A percentile compares a stretch with the other conserved stretches of the same genome.
phyloP scores from a whole-genome alignment of 2,113 vertebrate genomes.

The Limnothrissa miodon region DNA sequence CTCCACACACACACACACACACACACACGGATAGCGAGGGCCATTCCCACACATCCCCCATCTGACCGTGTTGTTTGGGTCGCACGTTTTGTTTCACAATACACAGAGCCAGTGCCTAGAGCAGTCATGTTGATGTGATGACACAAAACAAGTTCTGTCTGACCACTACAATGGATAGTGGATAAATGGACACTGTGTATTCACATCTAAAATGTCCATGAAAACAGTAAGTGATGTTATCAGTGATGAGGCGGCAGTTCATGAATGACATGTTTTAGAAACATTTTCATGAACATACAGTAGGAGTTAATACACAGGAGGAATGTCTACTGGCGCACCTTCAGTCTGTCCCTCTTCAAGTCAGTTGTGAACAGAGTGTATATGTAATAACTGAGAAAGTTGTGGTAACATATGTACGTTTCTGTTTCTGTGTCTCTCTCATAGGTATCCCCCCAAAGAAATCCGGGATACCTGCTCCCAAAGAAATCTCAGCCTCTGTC shows the following conservation, averaged over 20 bases:
- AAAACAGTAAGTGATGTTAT: background rate
- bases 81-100: slow-evolving; percentile 41
- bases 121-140: slow-evolving; percentile 55
- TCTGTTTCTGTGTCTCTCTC: slow-evolving; percentile 34
- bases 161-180: slow-evolving; percentile 45
- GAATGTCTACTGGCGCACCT: background rate
- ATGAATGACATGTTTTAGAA: background rate
- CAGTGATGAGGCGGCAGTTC: slow-evolving; percentile 4
- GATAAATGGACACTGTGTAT: slow-evolving; percentile 41
- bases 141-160: slow-evolving; percentile 54
- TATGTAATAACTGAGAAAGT: background rate
- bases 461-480: slow-evolving; percentile 89
- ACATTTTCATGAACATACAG: background rate
- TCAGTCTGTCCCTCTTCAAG: background rate
- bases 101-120: slow-evolving; percentile 56
- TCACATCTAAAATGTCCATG: background rate
- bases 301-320: background rate
- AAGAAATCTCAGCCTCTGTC: slow-evolving; percentile 76
- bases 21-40: slow-evolving; percentile 54
- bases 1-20: slow-evolving; percentile 21
- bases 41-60: slow-evolving; percentile 47
- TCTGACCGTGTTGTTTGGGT: slow-evolving; percentile 49
- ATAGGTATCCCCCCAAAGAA: slow-evolving; percentile 81
- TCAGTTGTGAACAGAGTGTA: background rate
- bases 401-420: background rate